Percentiles rank a stretch among this genome's conserved stretches.
Evolutionary conservation across 2,797 vertebrate species (phyloP).

Genomic region (Hoplostethus atlanticus): DNA sequence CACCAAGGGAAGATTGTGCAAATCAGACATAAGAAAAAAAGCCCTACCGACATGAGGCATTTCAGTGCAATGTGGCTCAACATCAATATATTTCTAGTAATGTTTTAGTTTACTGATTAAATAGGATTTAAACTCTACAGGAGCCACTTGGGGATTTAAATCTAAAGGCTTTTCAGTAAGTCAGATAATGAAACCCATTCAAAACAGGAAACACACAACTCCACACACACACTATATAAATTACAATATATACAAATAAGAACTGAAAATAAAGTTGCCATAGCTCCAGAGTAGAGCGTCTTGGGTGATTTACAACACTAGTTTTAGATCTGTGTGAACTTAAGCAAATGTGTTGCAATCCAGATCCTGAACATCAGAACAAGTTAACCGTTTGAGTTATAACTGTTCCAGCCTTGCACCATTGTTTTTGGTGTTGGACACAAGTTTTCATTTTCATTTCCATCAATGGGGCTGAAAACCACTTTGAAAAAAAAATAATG

Average conservation of each 20-base stretch:
- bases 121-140: slow-evolving; percentile 49
- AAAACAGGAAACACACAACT: slow-evolving; percentile 44
- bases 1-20: slow-evolving; percentile 69
- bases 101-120: slow-evolving; percentile 39
- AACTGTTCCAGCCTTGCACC: slow-evolving; percentile 8
- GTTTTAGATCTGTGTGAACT: slow-evolving; percentile 55
- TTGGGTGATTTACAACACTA: slow-evolving; percentile 38
- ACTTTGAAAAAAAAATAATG: too few relatives aligned
- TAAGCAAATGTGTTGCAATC: neutral
- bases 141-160: slow-evolving; percentile 21
- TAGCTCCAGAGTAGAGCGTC: slow-evolving; percentile 46
- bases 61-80: slow-evolving; percentile 71
- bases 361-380: neutral
- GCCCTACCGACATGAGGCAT: slow-evolving; percentile 50
- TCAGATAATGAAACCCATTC: slow-evolving; percentile 24
- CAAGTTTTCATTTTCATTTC: too few relatives aligned
- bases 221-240: slow-evolving; percentile 83
- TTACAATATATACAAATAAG: slow-evolving; percentile 83
- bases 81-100: slow-evolving; percentile 34
- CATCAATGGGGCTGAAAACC: neutral
- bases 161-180: slow-evolving; percentile 27
- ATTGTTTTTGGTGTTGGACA: slow-evolving; percentile 11
- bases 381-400: too few relatives aligned
- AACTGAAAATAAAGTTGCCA: slow-evolving; percentile 32
- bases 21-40: slow-evolving; percentile 72